phyloP scores from a whole-genome alignment of 2,113 vertebrate genomes.

The Telmatochromis brachygnathus region DNA sequence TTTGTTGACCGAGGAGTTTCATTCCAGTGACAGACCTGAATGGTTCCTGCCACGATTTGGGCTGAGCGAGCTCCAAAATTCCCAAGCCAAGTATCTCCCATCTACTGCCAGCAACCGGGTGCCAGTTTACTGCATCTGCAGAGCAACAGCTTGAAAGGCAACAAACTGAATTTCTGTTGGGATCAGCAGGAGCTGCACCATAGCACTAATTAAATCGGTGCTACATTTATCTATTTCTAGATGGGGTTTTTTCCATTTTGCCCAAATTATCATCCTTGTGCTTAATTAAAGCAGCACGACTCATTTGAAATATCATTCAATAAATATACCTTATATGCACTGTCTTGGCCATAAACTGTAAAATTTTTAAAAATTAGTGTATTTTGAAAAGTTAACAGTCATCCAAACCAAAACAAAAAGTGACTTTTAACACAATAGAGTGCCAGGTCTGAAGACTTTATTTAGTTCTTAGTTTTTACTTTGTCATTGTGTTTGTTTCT shows the following conservation, averaged over 20 bases:
- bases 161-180: background rate
- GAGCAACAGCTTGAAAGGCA: background rate
- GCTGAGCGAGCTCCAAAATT: background rate
- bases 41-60: background rate
- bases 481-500: background rate
- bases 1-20: background rate
- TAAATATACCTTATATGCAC: background rate
- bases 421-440: background rate
- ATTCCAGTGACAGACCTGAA: background rate
- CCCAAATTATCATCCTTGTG: background rate
- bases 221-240: background rate
- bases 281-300: background rate
- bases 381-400: background rate
- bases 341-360: background rate
- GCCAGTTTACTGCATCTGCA: background rate
- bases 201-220: slow-evolving; percentile 2
- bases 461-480: background rate
- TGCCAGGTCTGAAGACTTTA: background rate
- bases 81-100: background rate
- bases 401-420: background rate
- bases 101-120: background rate
- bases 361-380: rapidly evolving
- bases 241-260: background rate
- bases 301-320: background rate
- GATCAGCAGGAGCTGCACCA: background rate